phyloP scores from a whole-genome alignment of 2,113 vertebrate genomes.

The Cisticola juncidis region DNA sequence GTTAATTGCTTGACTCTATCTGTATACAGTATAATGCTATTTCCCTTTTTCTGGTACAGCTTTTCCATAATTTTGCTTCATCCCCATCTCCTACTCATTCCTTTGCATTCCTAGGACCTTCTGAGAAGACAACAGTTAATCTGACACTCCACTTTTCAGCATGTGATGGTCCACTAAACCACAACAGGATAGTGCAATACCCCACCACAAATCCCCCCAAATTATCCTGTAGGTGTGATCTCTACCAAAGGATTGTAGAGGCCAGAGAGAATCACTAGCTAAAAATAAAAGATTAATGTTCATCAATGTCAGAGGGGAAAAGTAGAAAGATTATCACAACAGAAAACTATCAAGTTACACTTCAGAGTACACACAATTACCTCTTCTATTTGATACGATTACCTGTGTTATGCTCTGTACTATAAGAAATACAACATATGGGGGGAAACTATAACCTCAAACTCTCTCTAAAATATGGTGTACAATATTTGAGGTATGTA shows the following conservation, averaged over 20 bases:
- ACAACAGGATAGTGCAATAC: background rate
- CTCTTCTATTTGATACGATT: background rate
- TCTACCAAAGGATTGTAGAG: background rate
- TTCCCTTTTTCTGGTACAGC: background rate
- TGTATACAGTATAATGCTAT: background rate
- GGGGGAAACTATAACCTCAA: background rate
- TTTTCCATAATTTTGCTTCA: background rate
- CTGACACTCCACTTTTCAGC: background rate
- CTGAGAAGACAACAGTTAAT: background rate
- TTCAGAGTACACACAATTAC: background rate
- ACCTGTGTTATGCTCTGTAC: background rate
- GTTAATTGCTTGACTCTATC: background rate
- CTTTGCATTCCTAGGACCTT: background rate
- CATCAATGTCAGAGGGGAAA: background rate
- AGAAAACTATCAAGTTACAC: background rate
- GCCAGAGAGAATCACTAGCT: background rate
- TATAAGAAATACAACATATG: background rate
- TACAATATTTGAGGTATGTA: background rate
- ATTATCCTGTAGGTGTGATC: rapidly evolving
- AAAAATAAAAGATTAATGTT: background rate
- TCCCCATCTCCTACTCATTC: background rate
- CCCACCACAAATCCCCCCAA: background rate
- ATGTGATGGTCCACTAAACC: background rate
- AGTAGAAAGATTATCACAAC: background rate
- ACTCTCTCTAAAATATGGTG: background rate